phyloP scores from a whole-genome alignment of 2,113 vertebrate genomes.

The Cynoglossus semilaevis region DNA sequence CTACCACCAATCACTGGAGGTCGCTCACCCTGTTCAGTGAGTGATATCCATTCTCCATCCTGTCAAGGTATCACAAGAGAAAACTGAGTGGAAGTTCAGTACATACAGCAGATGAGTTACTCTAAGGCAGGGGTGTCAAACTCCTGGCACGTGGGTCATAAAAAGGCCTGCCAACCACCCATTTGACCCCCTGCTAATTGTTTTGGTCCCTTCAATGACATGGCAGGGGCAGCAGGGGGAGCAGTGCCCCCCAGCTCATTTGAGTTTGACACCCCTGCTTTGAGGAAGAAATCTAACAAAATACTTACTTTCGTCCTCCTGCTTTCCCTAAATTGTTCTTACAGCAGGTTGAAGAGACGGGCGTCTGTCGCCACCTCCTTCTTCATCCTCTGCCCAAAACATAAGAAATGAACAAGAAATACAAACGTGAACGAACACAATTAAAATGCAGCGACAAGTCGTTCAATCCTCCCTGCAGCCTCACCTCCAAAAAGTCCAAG shows the following conservation, averaged over 20 bases:
- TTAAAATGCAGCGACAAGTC: background rate
- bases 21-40: slow-evolving; percentile 69
- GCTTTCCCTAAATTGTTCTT: slow-evolving; percentile 83
- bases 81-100: too few species aligned
- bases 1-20: background rate
- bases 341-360: slow-evolving; percentile 75
- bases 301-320: slow-evolving; percentile 79
- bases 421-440: background rate
- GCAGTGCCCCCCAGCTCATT: too few species aligned
- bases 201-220: too few species aligned
- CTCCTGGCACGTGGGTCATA: too few species aligned
- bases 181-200: too few species aligned
- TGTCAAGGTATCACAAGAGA: slow-evolving; percentile 33
- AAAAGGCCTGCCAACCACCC: too few species aligned
- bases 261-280: too few species aligned
- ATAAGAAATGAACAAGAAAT: background rate
- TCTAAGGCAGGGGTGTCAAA: too few species aligned
- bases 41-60: slow-evolving; percentile 75
- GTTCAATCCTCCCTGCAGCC: background rate
- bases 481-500: slow-evolving; percentile 86
- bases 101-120: too few species aligned
- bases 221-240: too few species aligned
- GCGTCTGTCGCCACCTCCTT: slow-evolving; percentile 79
- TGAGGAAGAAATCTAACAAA: background rate
- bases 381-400: slow-evolving; percentile 77